These are phyloP conservation scores for Oreotragus oreotragus DNA, from an alignment of 2,113 vertebrate species.

Conservation along the genomic window DNA sequence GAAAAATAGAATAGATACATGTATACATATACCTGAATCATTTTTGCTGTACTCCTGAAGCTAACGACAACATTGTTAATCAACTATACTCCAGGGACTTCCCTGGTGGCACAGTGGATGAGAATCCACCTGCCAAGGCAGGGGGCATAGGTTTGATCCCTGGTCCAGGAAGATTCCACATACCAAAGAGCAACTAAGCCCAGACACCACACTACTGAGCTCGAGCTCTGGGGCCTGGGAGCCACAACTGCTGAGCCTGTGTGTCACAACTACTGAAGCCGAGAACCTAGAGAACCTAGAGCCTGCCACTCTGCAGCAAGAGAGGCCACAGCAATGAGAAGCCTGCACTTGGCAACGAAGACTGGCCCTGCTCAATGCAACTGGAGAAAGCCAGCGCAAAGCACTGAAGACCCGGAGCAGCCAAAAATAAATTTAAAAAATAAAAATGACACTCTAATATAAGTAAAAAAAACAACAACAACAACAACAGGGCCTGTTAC, in stretches of 20 bases:
- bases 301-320: background rate
- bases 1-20: background rate
- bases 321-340: background rate
- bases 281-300: background rate
- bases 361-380: background rate
- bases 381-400: accelerated
- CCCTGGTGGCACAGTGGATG: background rate
- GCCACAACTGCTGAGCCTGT: background rate
- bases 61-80: background rate
- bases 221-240: background rate
- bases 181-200: background rate
- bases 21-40: background rate
- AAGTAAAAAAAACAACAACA: background rate
- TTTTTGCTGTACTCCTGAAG: background rate
- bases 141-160: background rate
- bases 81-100: background rate
- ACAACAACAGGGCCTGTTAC: background rate
- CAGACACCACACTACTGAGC: background rate
- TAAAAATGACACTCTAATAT: background rate
- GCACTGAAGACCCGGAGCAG: background rate
- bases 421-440: background rate
- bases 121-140: background rate
- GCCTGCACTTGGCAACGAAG: background rate
- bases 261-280: background rate
- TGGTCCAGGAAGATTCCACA: background rate